These are phyloP conservation scores for Saccostrea cuccullata DNA, from an alignment of 1,140 invertebrate genomes.

Conservation along the genomic window DNA sequence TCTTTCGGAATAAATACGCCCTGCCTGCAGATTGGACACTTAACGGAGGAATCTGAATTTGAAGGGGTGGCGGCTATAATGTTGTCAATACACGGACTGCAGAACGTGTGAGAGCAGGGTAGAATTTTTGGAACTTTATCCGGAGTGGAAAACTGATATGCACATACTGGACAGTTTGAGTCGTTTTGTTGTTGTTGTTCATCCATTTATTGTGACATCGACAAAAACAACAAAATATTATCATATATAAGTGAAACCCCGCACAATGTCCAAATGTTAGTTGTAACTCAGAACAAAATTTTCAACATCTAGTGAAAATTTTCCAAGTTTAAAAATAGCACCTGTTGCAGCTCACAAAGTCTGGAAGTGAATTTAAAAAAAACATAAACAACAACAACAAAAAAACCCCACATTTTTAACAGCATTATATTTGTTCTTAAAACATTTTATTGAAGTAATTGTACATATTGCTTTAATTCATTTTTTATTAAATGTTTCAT, in stretches of 20 bases:
- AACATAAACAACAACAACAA: too few species aligned
- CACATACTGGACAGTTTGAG: constrained; percentile 2
- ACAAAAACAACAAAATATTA: too few species aligned
- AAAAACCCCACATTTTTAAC: too few species aligned
- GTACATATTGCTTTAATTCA: too few species aligned
- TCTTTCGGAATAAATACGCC: neutral
- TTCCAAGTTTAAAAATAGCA: neutral
- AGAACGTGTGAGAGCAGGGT: neutral
- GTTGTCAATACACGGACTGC: neutral
- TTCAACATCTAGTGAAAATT: neutral
- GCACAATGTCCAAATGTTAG: neutral
- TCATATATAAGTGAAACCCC: too few species aligned
- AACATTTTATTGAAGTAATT: too few species aligned
- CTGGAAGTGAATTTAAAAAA: too few species aligned
- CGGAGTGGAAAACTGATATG: neutral
- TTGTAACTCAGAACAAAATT: neutral
- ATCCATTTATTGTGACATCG: too few species aligned
- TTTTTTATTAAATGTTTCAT: too few species aligned
- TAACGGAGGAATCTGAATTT: neutral
- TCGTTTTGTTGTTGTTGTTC: neutral
- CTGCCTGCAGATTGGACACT: constrained; percentile 18
- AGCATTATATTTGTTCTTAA: too few species aligned
- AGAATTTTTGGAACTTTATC: neutral
- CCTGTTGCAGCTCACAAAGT: too few species aligned
- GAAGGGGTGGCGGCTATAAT: constrained; percentile 1